Evolutionary conservation across 2,888 invertebrate species (phyloP).

Genomic region (Phlogophora meticulosa): DNA sequence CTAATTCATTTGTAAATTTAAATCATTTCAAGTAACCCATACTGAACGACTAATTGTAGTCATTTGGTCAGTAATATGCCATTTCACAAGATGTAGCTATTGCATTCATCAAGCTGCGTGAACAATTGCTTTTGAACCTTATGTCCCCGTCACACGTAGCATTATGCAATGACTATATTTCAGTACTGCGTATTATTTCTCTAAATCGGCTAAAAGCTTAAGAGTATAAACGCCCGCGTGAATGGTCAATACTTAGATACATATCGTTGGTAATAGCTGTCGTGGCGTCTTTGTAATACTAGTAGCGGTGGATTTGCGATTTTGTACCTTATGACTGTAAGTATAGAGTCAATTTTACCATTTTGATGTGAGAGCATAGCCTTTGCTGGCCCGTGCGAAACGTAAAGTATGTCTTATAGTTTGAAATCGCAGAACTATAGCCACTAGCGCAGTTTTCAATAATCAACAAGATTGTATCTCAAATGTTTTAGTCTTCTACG

Average conservation of each 20-base stretch:
- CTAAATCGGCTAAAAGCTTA: constrained; percentile 58
- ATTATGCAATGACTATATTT: constrained; percentile 42
- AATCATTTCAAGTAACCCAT: constrained; percentile 28
- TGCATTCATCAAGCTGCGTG: constrained; percentile 28
- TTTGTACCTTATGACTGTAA: constrained; percentile 12
- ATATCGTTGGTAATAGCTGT: constrained; percentile 78
- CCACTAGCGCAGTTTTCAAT: constrained; percentile 49
- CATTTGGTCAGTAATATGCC: constrained; percentile 42
- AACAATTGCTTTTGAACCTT: constrained; percentile 31
- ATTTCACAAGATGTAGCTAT: constrained; percentile 26
- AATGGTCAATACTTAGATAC: constrained; percentile 77
- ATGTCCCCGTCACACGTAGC: constrained; percentile 8
- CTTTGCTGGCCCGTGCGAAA: constrained; percentile 5
- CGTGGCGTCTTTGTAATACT: constrained; percentile 54
- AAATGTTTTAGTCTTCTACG: constrained; percentile 64
- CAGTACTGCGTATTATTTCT: constrained; percentile 41
- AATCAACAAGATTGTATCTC: constrained; percentile 60
- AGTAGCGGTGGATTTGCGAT: constrained; percentile 49
- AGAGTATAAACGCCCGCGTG: constrained; percentile 64
- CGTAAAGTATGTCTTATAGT: constrained; percentile 6
- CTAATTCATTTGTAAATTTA: constrained; percentile 42
- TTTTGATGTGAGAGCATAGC: constrained; percentile 7
- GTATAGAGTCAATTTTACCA: constrained; percentile 22
- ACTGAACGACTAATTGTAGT: constrained; percentile 32
- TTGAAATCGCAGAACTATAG: constrained; percentile 54